Evolutionary conservation across 2,113 vertebrate genomes (phyloP), one percentile per base, ranked within the genome.

Genomic region (Tyto alba): DNA sequence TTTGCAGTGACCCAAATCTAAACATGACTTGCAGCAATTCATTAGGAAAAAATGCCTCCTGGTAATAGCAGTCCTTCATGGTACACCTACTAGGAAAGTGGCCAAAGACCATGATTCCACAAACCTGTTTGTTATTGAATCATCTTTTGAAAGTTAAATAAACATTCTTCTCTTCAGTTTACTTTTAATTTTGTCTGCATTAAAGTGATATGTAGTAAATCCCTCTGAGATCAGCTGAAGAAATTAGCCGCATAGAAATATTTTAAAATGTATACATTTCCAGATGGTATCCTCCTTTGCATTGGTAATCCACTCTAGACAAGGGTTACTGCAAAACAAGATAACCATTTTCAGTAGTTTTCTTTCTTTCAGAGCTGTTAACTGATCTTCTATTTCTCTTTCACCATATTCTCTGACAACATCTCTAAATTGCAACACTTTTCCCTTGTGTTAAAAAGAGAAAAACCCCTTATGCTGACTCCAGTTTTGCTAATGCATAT

Each of bases 251-350:
- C 12, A 48, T 14, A 81, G 48, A 82, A 60, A 63, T 96, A 95
- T 92, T 96, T 88, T 71, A 84, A 96, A 89, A 94, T 82, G 34
- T 53, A 56, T n/a, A 62, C 55, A 74, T 97, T 88, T 95, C 67
- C 66, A 95, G 93, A 95, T 92, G 48, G 27, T 79, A 82, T 68
- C 52, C 27, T 67, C 34, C 57, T 82, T 96, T 74, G 63, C 60
- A 84, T 60, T 90, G 71, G 66, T 91, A 96, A 72, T 59, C 34
- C 90, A 93, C 32, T 40, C 17, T 26, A 71, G 17, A 66, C 20
- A 76, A 34, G 32, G 17, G 32, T 85, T 67, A 90, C 45, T 89
- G 43, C 56, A 38, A 82, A 95, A 74, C 1, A 4, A 43, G 52
- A 60, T 82, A 79, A 79, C 3, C 40, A 60, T 52, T 50, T 29